A percentile compares a stretch with the other conserved stretches of the same genome.
These are phyloP conservation scores for Empis stercorea DNA, from an alignment of 2,888 invertebrate genomes.

Conservation along the genomic window DNA sequence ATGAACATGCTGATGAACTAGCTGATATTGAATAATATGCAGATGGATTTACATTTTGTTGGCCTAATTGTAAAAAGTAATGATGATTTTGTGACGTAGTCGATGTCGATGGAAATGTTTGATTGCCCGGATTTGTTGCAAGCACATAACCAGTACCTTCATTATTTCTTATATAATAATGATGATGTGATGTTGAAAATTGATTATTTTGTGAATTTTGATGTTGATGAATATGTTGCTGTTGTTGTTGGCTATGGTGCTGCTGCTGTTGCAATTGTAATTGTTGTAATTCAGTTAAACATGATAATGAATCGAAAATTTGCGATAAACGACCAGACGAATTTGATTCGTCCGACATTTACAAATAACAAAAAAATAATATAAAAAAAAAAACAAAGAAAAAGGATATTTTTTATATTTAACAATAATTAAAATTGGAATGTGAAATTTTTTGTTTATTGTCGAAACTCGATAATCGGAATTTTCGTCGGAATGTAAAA, in stretches of 20 bases:
- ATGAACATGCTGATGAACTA: conserved; percentile 26
- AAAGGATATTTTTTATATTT: too few species aligned
- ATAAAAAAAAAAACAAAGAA: too few species aligned
- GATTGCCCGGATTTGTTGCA: conserved; percentile 16
- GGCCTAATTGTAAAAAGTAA: conserved; percentile 15
- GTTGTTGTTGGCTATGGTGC: conserved; percentile 2
- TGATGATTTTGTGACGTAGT: conserved; percentile 21
- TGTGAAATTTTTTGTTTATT: too few species aligned
- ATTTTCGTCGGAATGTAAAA: too few species aligned
- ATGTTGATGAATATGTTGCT: conserved; percentile 9
- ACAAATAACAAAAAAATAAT: conserved; percentile 13
- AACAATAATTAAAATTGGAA: too few species aligned
- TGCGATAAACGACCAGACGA: conserved; percentile 63
- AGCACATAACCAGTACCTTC: conserved; percentile 18
- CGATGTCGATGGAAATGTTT: conserved; percentile 31
- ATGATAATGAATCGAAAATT: conserved; percentile 67
- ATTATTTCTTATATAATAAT: conserved; percentile 23
- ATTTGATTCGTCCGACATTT: conserved; percentile 49
- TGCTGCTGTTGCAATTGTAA: conserved; percentile 12
- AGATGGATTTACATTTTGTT: conserved; percentile 12
- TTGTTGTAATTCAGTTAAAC: conserved; percentile 54
- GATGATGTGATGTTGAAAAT: conserved; percentile 1
- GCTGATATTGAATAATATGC: conserved; percentile 14
- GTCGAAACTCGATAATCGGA: too few species aligned
- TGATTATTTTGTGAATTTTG: conserved; percentile 1